Base-by-base conservation (phyloP, 2,888 invertebrate species). In the Sinhomidia bicolor region DNA sequence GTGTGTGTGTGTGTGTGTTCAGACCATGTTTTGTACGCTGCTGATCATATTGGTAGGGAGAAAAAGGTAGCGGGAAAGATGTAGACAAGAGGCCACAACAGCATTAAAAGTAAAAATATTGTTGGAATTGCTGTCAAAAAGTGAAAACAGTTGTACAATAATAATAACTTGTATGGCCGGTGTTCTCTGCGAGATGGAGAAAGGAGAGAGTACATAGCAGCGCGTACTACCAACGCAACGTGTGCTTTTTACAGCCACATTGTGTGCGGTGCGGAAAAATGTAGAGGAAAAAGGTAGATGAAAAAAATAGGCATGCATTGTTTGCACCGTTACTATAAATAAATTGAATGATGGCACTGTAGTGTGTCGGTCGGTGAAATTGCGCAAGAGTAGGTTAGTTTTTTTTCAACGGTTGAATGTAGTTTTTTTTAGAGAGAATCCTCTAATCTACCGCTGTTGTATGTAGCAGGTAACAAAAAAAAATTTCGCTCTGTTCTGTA, bases 71-170 rank as follows among this genome's bases (percentile, higher is more conserved):
- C 23, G n/a, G n/a, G 2, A 17, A 17, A 17, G 2, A 51, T 32
- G 54, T 20, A 51, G 36, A 44, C 71, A 78, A 79, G 57, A 57
- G 78, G 57, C 74, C 54, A 60, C 57, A 79, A 57, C 51, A 83
- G 85, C 76, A 47, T 84, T 84, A 85, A 62, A 57, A 84, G 78
- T 29, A 76, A 78, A 85, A 85, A 78, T 85, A 78, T 78, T 78
- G 76, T 85, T 78, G 76, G 78, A 78, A 78, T 74, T 78, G 85
- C 47, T 76, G 85, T 76, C 57, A n/a, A 85, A 78, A 85, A 78
- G 26, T 47, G 65, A 65, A 65, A 65, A 78, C 26, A 74, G 74
- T 74, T 74, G 74, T 74, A 74, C 68, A 74, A 74, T 74, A 74
- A 74, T 74, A 74, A 74, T 74, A 74, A 74, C 47, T 74, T 74